These are phyloP conservation scores for Xerus rutilus DNA, from an alignment of 2,797 vertebrate genomes.

Conservation along the genomic window DNA sequence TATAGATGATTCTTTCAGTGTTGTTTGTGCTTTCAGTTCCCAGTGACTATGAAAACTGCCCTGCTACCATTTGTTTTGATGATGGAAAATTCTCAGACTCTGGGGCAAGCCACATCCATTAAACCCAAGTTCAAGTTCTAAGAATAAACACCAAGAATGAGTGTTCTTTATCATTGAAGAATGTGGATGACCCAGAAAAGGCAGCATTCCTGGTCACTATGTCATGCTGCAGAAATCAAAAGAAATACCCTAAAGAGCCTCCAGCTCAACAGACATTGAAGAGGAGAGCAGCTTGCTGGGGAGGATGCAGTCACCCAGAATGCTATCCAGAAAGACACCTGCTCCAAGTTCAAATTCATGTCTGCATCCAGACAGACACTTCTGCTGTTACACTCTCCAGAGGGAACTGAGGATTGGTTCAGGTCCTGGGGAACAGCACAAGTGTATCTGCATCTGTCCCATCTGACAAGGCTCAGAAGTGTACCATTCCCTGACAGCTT, in stretches of 20 bases:
- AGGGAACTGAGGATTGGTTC: no score
- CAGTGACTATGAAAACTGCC: background rate
- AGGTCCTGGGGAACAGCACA: background rate
- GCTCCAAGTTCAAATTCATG: background rate
- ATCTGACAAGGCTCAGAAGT: background rate
- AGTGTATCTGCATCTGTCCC: background rate
- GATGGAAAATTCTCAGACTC: background rate
- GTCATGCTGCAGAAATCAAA: background rate
- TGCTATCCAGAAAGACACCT: background rate
- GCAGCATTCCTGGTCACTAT: background rate
- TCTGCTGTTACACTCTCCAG: no score
- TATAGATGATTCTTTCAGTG: constrained; percentile 2
- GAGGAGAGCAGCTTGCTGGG: background rate
- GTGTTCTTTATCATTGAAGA: background rate
- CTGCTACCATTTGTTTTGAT: background rate
- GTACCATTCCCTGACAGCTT: fast-evolving
- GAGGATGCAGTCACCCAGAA: background rate
- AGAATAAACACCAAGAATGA: background rate
- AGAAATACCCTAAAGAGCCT: background rate
- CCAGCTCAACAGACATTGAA: background rate
- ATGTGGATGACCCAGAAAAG: background rate
- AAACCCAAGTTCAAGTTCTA: background rate
- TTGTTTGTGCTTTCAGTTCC: background rate
- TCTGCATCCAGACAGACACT: fast-evolving
- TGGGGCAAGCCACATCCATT: background rate